These are phyloP conservation scores for Eospalax fontanierii DNA, from an alignment of 2,797 vertebrate genomes.

Conservation along the genomic window DNA sequence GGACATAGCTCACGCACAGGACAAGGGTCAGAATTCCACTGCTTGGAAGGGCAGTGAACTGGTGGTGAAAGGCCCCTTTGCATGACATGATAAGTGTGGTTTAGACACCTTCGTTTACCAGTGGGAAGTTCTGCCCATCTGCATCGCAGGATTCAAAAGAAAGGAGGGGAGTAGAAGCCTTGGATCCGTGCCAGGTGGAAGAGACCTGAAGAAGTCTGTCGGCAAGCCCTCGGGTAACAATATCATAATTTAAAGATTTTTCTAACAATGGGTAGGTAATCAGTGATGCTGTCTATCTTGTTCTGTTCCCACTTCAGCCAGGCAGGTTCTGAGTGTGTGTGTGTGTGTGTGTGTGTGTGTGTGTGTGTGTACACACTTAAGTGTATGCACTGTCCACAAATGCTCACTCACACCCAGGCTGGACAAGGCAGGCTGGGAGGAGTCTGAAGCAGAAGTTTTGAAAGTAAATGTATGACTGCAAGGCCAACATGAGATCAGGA, in stretches of 20 bases:
- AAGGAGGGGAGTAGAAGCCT: constrained; percentile 75
- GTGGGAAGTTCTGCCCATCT: constrained; percentile 87
- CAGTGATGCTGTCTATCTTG: constrained; percentile 85
- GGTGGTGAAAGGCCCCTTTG: not conserved
- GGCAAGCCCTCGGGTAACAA: constrained; percentile 90
- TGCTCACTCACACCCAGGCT: rapidly evolving
- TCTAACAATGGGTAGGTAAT: constrained; percentile 89
- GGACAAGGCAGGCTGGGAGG: not conserved
- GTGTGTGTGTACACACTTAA: not conserved
- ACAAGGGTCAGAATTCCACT: not conserved
- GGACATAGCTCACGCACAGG: rapidly evolving
- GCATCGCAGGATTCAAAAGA: constrained; percentile 89
- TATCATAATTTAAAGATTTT: constrained; percentile 90
- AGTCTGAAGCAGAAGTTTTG: not conserved
- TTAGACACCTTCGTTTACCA: constrained; percentile 88
- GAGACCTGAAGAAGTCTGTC: constrained; percentile 89
- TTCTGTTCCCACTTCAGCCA: constrained; percentile 77
- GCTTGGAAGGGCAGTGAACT: not conserved
- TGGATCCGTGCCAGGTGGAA: constrained; percentile 88
- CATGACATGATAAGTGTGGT: constrained; percentile 82
- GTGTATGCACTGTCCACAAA: too few relatives aligned
- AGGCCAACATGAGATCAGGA: not conserved
- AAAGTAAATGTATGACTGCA: constrained; percentile 12
- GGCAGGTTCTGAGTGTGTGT: constrained; percentile 3
- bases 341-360: not conserved